Conservation (phyloP, 1,140 invertebrate species). For the Psix sp. region DNA sequence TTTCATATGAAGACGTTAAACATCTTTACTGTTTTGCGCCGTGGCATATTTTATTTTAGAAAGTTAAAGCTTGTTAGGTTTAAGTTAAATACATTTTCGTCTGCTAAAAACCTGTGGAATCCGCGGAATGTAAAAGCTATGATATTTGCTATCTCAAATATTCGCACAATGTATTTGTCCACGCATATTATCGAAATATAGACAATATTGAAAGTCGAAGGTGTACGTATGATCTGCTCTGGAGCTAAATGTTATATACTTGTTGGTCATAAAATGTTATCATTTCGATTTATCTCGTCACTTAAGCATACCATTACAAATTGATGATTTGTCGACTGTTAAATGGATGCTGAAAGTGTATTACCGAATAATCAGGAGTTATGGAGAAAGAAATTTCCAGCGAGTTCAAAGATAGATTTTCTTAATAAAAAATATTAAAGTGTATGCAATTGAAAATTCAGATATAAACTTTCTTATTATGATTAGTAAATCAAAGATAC, state of each 20-base stretch:
- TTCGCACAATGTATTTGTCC: background rate
- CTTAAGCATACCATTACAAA: constrained; percentile 22
- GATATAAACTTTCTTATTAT: too few species aligned
- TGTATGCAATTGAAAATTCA: too few species aligned
- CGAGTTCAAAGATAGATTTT: too few species aligned
- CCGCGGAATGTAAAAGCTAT: too few species aligned
- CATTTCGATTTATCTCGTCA: constrained; percentile 17
- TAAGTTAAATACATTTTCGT: too few species aligned
- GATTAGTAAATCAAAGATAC: too few species aligned
- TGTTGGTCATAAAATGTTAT: constrained; percentile 17
- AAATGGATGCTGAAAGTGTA: background rate
- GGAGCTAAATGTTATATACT: constrained; percentile 18
- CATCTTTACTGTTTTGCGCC: too few species aligned
- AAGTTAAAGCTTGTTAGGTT: constrained; percentile 3
- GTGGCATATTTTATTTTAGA: constrained; percentile 22
- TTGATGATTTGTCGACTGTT: constrained; percentile 28
- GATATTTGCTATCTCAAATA: background rate
- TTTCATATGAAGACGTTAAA: too few species aligned
- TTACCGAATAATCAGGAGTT: too few species aligned
- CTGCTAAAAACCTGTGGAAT: background rate
- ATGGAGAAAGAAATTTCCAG: too few species aligned
- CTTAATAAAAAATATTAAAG: too few species aligned
- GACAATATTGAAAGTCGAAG: background rate
- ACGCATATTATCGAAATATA: background rate
- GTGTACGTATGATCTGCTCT: constrained; percentile 6